Conservation (phyloP, 2,888 invertebrate genomes). For the Timema cristinae region DNA sequence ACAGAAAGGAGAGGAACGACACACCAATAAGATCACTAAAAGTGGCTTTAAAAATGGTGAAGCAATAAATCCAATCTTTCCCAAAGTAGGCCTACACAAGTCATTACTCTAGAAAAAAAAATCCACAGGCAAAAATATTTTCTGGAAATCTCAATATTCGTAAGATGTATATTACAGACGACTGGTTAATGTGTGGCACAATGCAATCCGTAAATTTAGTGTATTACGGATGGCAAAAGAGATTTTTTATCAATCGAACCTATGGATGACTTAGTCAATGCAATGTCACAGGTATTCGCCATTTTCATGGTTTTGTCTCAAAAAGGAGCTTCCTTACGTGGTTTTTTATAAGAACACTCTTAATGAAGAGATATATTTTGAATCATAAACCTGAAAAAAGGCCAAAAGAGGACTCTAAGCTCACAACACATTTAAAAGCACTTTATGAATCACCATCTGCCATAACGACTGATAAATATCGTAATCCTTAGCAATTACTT, state of each 20-base stretch:
- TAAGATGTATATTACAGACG: constrained; percentile 2
- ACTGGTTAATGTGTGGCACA: background rate
- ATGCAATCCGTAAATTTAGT: background rate
- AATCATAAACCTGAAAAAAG: background rate
- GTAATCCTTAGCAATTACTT: background rate
- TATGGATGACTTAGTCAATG: background rate
- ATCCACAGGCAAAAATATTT: background rate
- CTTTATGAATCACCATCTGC: background rate
- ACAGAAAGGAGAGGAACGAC: too few relatives aligned
- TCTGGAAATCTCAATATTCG: background rate
- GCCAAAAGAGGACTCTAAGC: background rate
- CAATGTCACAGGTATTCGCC: background rate
- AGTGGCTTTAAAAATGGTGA: too few relatives aligned
- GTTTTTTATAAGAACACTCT: constrained; percentile 14
- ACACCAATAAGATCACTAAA: too few relatives aligned
- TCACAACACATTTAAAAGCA: background rate
- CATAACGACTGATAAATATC: background rate
- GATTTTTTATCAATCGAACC: background rate
- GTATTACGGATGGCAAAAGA: background rate
- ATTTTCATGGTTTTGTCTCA: constrained; percentile 12
- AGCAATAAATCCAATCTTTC: background rate
- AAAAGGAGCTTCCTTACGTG: constrained; percentile 8
- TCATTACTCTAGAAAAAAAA: background rate
- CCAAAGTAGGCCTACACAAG: background rate
- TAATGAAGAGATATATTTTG: background rate